Evolutionary conservation across 1,140 invertebrate genomes (phyloP).

Genomic region (Bombus superbus): DNA sequence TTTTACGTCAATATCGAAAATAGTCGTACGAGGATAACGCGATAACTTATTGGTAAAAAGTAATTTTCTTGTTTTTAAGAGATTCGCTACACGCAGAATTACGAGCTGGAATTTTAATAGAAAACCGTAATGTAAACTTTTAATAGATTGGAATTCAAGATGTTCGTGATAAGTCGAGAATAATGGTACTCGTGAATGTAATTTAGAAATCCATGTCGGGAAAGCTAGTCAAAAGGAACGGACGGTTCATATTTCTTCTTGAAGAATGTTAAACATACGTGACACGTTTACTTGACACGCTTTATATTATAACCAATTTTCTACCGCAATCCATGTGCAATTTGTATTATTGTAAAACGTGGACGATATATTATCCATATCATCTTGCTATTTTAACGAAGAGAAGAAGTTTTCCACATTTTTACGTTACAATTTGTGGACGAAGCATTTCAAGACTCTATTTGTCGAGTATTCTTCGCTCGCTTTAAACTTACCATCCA

Average conservation of each 20-base stretch:
- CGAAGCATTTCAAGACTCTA: neutral
- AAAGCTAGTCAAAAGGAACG: conserved; percentile 24
- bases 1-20: neutral
- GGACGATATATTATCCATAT: neutral
- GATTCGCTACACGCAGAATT: neutral
- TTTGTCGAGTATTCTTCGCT: neutral
- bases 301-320: conserved; percentile 28
- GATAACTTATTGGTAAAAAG: neutral
- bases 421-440: neutral
- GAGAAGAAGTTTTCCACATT: neutral
- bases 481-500: neutral
- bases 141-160: conserved; percentile 13
- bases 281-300: conserved; percentile 38
- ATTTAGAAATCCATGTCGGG: conserved; percentile 5
- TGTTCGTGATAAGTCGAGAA: neutral
- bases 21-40: neutral
- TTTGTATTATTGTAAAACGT: neutral
- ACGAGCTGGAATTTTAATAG: neutral
- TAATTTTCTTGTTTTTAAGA: neutral
- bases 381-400: neutral
- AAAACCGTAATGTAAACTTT: neutral
- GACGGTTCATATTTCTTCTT: conserved; percentile 40
- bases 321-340: neutral
- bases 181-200: conserved; percentile 17
- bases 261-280: conserved; percentile 42